Evolutionary conservation across 2,888 invertebrate species (phyloP), one percentile per base, ranked within the genome.

Genomic region (Alloplasta piceator): DNA sequence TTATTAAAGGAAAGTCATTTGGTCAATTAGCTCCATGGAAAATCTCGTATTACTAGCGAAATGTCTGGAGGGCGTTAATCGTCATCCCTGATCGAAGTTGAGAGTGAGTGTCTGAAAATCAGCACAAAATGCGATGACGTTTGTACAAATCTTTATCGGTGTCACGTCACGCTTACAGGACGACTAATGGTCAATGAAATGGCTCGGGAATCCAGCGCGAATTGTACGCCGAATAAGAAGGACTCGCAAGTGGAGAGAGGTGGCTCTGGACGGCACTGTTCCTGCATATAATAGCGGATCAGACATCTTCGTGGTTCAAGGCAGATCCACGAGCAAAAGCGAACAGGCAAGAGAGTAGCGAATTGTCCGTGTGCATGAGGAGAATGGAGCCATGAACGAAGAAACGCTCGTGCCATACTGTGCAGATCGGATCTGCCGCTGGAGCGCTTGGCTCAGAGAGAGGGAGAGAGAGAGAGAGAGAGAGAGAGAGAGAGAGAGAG

Each of bases 211-310:
- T 12, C 60, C 60, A 10, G 1, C 14, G 52, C 7, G 52, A n/a
- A 38, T 5, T 61, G 39, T 3, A 50, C 16, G 6, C 16, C 38
- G 16, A 63, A 16, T 12, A 16, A 4, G 46, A 56, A 48, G 43
- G 48, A 64, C 72, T 46, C 26, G 46, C 61, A 52, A 36, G 60
- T 43, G 14, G 41, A 38, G 26, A 55, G 63, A 41, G 43, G 39
- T 16, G 60, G 39, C 58, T 52, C 50, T 9, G 36, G 16, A 50
- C 41, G 7, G 61, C 48, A 10, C 50, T 61, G 58, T 48, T 64
- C 75, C 39, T 82, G 84, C 76, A 83, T 84, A 82, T 85, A 84
- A 83, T 83, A 83, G 79, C n/a, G 74, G 41, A 71, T 67, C 55
- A 38, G 60, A 82, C 63, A 39, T 43, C 63, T 71, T 64, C 64